Base-by-base conservation (phyloP, 1,140 invertebrate species). In the Lanistes nyassanus region DNA sequence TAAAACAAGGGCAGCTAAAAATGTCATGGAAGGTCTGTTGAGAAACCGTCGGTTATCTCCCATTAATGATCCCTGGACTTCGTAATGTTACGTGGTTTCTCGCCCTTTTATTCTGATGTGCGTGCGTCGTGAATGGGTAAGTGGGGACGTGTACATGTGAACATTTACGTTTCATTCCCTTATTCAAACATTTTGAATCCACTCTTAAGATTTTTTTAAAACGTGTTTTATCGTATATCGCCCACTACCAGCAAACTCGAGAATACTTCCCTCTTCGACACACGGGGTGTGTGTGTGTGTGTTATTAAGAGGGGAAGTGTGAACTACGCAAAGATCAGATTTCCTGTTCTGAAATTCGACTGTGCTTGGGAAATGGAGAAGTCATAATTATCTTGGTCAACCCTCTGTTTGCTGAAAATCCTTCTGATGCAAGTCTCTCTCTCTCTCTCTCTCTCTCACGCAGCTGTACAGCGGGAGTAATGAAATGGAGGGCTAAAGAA, bases 281-380 rank as follows among this genome's bases (percentile, higher is more conserved):
- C n/a, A n/a, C n/a, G n/a, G n/a, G n/a, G 60, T 64, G 60, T 64
- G 60, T 64, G 60, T 64, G 60, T 62, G n/a, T 62, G 58, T 62
- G n/a, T n/a, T n/a, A n/a, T n/a, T n/a, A n/a, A n/a, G n/a, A n/a
- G n/a, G n/a, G n/a, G n/a, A n/a, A n/a, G n/a, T n/a, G n/a, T n/a
- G n/a, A n/a, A n/a, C n/a, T n/a, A n/a, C n/a, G n/a, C n/a, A n/a
- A n/a, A n/a, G n/a, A n/a, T 21, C 11, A 60, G n/a, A 26, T 34
- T 23, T 26, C n/a, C 58, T 60, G 58, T 29, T 60, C 26, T 47
- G 26, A 60, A 9, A 60, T 47, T 47, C 42, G 42, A 47, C 19
- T 16, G 42, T 47, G 42, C 19, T 16, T 47, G 42, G 42, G 42
- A 47, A 60, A 60, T 60, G 23, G n/a, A 60, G 9, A 34, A 60